These are phyloP conservation scores for Nanorana parkeri DNA, from an alignment of 2,113 vertebrate species.

Conservation along the genomic window DNA sequence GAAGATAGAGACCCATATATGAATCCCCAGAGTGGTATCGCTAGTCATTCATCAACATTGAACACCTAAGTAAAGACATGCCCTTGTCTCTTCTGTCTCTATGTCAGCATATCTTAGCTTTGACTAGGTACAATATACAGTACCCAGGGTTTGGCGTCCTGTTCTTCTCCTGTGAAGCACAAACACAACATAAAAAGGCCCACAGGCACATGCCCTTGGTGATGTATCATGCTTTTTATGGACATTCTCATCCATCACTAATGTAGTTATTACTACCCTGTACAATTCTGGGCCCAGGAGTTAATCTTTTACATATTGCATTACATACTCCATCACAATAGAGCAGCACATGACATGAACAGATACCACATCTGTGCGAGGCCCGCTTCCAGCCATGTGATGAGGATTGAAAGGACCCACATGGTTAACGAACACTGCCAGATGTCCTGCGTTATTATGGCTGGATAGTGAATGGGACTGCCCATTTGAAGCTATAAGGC, in stretches of 20 bases:
- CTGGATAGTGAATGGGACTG: not conserved
- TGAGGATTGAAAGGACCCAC: conserved; percentile 24
- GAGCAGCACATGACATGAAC: not conserved
- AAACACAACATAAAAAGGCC: too few relatives aligned
- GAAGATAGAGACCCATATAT: too few relatives aligned
- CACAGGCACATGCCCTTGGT: too few relatives aligned
- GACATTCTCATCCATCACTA: not conserved
- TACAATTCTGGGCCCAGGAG: not conserved
- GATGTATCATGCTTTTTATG: too few relatives aligned
- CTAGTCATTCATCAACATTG: too few relatives aligned
- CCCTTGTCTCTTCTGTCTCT: too few relatives aligned
- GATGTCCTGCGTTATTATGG: conserved; percentile 14
- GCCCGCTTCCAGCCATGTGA: conserved; percentile 3
- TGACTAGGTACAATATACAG: too few relatives aligned
- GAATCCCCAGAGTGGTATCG: too few relatives aligned
- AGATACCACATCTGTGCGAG: conserved; percentile 10
- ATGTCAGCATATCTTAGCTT: too few relatives aligned
- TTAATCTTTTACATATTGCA: conserved; percentile 25
- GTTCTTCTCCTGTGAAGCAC: too few relatives aligned
- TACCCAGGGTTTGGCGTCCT: too few relatives aligned
- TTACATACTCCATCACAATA: conserved; percentile 25
- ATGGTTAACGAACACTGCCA: conserved; percentile 16
- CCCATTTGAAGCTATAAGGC: not conserved
- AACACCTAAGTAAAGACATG: too few relatives aligned
- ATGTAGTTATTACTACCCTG: conserved; percentile 6